These are phyloP conservation scores for Drosophila quadrilineata DNA, from an alignment of 1,140 invertebrate species.

Conservation along the genomic window DNA sequence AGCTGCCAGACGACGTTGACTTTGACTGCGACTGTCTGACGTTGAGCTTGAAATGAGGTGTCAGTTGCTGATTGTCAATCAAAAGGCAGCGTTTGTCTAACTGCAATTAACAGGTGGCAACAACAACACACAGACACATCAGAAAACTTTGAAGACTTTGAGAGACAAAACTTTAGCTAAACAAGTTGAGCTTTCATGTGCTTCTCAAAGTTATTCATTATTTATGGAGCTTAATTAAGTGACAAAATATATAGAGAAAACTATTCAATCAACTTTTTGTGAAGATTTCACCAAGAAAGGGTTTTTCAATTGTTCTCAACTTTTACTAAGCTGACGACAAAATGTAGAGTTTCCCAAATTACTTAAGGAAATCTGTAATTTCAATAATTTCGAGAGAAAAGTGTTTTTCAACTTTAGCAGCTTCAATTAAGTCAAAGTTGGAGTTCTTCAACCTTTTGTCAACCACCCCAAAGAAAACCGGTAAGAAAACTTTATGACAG, in stretches of 20 bases:
- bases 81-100: conserved; percentile 27
- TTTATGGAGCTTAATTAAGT: conserved; percentile 6
- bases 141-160: neutral
- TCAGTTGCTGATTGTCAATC: conserved; percentile 24
- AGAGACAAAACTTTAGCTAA: neutral
- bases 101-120: conserved; percentile 8
- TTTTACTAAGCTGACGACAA: too few species aligned
- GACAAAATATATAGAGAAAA: too few species aligned
- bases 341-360: neutral
- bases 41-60: conserved; percentile 17
- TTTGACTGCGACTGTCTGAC: conserved; percentile 11
- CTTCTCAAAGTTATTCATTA: neutral
- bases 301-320: too few species aligned
- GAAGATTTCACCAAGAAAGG: too few species aligned
- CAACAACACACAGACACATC: neutral
- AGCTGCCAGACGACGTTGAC: neutral
- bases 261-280: too few species aligned
- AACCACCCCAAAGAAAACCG: conserved; percentile 4
- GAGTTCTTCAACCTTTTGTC: conserved; percentile 4
- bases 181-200: neutral
- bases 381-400: too few species aligned
- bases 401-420: neutral
- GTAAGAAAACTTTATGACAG: conserved; percentile 51
- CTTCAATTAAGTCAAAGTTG: conserved; percentile 5
- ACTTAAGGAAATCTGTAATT: neutral